These are phyloP conservation scores for Chelonoidis abingdonii DNA, from an alignment of 2,113 vertebrate genomes.

Conservation along the genomic window DNA sequence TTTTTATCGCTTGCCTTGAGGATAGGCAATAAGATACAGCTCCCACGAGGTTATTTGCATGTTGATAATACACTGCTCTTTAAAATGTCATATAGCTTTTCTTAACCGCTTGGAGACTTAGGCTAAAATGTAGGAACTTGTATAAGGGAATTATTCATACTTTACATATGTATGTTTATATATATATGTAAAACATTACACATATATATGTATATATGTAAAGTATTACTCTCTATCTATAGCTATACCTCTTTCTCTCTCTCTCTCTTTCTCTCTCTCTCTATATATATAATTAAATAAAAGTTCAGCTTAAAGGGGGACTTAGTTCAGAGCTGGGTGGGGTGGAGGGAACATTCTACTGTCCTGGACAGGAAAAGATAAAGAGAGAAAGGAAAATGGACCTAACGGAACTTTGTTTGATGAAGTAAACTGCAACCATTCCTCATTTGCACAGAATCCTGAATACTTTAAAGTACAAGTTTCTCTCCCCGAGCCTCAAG, in stretches of 20 bases:
- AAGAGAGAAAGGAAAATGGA: background rate
- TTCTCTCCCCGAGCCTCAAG: slow-evolving; percentile 23
- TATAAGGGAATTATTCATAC: slow-evolving; percentile 32
- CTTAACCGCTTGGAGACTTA: slow-evolving; percentile 59
- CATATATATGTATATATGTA: no score
- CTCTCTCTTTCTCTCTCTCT: background rate
- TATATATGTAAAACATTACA: background rate
- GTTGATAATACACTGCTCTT: slow-evolving; percentile 69
- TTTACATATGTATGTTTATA: slow-evolving; percentile 35
- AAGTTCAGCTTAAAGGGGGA: slow-evolving; percentile 26
- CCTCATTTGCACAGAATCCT: background rate
- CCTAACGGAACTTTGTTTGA: slow-evolving; percentile 35
- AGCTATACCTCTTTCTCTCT: no score
- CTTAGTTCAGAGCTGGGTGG: slow-evolving; percentile 51
- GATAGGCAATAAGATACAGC: slow-evolving; percentile 75
- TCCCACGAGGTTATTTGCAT: slow-evolving; percentile 78
- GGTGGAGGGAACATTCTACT: background rate
- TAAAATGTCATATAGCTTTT: slow-evolving; percentile 73
- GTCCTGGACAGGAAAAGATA: background rate
- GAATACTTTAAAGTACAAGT: slow-evolving; percentile 53
- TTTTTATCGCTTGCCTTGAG: slow-evolving; percentile 77
- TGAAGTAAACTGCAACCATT: slow-evolving; percentile 17
- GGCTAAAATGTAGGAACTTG: slow-evolving; percentile 61
- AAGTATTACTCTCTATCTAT: no score
- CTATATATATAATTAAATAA: background rate